Evolutionary conservation across 2,888 invertebrate species (phyloP).

Genomic region (Apodemia duryi): DNA sequence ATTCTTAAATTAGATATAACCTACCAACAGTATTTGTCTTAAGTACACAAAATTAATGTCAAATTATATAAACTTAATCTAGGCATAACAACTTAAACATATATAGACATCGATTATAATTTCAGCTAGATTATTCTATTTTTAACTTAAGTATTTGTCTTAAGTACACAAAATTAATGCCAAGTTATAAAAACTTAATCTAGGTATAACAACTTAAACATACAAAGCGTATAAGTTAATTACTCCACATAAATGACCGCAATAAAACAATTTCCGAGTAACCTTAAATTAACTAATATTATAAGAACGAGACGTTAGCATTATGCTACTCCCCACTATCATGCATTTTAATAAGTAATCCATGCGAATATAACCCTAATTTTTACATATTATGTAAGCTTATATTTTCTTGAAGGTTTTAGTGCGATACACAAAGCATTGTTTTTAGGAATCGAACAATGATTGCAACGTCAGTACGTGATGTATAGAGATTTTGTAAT

Average conservation of each 20-base stretch:
- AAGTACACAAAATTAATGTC: no score
- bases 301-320: conserved; percentile 6
- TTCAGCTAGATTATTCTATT: no score
- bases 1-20: no score
- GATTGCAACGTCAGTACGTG: conserved; percentile 1
- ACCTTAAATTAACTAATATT: not conserved
- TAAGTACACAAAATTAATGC: no score
- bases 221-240: not conserved
- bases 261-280: conserved; percentile 6
- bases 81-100: no score
- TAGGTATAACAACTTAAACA: no score
- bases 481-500: no score
- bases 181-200: no score
- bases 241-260: conserved; percentile 1
- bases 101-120: no score
- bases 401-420: conserved; percentile 2
- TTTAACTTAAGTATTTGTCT: no score
- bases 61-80: no score
- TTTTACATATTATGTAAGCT: not conserved
- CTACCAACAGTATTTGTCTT: no score
- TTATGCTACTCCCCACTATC: not conserved
- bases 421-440: conserved; percentile 17
- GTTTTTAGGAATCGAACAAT: conserved; percentile 19
- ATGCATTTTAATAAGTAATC: not conserved
- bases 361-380: not conserved